Conservation (phyloP, 2,888 invertebrate genomes). For the Chymomyza caudatula region DNA sequence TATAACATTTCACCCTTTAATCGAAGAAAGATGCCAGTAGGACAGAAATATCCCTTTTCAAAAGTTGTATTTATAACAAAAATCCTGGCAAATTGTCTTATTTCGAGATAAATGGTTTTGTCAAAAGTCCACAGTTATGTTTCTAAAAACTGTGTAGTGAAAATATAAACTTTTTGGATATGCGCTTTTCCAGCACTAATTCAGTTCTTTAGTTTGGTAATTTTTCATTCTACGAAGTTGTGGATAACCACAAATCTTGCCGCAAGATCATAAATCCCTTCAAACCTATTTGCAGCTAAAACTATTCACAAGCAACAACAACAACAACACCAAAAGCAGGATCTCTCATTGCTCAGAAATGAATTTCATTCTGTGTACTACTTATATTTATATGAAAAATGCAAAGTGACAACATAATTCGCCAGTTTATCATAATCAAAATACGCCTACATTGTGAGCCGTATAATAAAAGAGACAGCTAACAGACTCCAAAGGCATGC, state of each 20-base stretch:
- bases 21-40: no score
- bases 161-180: neutral
- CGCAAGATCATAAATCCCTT: conserved; percentile 64
- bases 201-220: conserved; percentile 42
- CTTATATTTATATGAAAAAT: conserved; percentile 53
- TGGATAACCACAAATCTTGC: conserved; percentile 37
- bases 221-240: conserved; percentile 58
- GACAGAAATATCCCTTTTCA: no score
- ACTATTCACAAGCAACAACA: conserved; percentile 1
- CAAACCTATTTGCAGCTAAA: conserved; percentile 56
- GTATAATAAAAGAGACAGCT: conserved; percentile 58
- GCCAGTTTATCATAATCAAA: conserved; percentile 76
- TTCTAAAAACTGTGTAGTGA: neutral
- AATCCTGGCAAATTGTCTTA: no score
- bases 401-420: conserved; percentile 76
- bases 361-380: conserved; percentile 64
- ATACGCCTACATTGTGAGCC: conserved; percentile 64
- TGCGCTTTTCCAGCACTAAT: neutral
- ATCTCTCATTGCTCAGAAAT: conserved; percentile 54
- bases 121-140: neutral
- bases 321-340: neutral
- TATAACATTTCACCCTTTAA: no score
- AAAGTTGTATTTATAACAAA: no score
- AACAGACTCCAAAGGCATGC: conserved; percentile 30
- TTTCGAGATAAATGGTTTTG: no score